Conservation (phyloP, 2,113 vertebrate species). For the Scalopus aquaticus region DNA sequence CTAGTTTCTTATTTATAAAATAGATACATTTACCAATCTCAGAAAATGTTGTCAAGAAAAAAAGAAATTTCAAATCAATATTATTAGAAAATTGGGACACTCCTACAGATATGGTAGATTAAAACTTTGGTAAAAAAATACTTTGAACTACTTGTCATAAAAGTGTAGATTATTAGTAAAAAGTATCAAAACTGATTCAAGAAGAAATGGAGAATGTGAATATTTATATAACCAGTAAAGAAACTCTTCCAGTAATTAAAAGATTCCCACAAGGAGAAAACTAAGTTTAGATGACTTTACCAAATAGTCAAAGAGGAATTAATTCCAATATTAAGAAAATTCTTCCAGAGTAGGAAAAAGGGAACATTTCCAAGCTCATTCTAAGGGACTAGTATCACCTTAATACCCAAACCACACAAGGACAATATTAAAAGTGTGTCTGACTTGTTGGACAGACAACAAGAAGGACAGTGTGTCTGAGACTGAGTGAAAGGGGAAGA, state of each 20-base stretch:
- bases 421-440: background rate
- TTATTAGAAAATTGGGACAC: background rate
- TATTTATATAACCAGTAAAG: background rate
- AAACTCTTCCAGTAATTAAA: conserved; percentile 37
- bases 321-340: conserved; percentile 31
- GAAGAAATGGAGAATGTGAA: background rate
- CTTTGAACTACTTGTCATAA: background rate
- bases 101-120: background rate
- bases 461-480: background rate
- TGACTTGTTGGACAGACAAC: background rate
- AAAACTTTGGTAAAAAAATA: background rate
- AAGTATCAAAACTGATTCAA: background rate
- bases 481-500: background rate
- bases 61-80: background rate
- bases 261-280: conserved; percentile 10
- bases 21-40: background rate
- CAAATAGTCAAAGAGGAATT: conserved; percentile 36
- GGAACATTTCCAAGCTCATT: background rate
- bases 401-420: conserved; percentile 21
- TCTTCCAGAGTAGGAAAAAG: background rate
- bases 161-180: conserved; percentile 8
- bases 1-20: background rate
- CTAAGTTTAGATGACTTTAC: conserved; percentile 11
- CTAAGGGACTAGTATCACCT: background rate
- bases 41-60: conserved; percentile 5